Evolutionary conservation across 2,113 vertebrate genomes (phyloP).

Genomic region (Lampris incognitus): DNA sequence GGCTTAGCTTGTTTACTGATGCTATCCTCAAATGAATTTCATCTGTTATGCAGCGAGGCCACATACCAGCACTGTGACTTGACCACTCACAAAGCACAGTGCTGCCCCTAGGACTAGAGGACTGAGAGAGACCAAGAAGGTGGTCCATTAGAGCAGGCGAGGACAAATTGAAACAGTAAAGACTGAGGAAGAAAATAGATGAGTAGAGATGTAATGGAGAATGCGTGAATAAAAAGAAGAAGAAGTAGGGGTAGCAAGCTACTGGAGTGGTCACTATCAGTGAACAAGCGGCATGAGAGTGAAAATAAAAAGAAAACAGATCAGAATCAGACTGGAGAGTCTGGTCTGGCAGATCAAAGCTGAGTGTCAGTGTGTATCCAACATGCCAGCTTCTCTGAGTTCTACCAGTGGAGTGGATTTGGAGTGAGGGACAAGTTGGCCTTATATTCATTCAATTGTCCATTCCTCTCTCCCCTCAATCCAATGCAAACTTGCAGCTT

Average conservation of each 20-base stretch:
- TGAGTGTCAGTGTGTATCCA: conserved; percentile 42
- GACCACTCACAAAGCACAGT: no score
- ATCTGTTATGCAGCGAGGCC: no score
- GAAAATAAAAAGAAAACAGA: conserved; percentile 13
- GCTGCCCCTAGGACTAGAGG: neutral
- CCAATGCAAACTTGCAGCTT: no score
- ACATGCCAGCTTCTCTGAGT: conserved; percentile 39
- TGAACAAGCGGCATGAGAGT: neutral
- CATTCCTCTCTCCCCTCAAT: no score
- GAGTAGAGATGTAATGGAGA: neutral
- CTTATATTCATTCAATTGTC: no score
- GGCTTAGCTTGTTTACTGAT: conserved; percentile 13
- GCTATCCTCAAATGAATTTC: neutral
- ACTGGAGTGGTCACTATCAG: conserved; percentile 1
- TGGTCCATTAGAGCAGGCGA: neutral
- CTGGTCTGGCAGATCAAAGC: conserved; percentile 46
- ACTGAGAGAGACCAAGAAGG: neutral
- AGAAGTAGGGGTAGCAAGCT: neutral
- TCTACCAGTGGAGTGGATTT: conserved; percentile 1
- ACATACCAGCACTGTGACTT: no score
- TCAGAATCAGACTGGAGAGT: conserved; percentile 22
- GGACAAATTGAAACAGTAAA: neutral
- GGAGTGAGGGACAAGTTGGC: no score
- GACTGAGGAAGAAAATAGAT: conserved; percentile 8
- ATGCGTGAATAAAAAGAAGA: neutral